Evolutionary conservation across 2,113 vertebrate genomes (phyloP), one percentile per base, ranked within the genome.

Genomic region (Halcyon malimbica): DNA sequence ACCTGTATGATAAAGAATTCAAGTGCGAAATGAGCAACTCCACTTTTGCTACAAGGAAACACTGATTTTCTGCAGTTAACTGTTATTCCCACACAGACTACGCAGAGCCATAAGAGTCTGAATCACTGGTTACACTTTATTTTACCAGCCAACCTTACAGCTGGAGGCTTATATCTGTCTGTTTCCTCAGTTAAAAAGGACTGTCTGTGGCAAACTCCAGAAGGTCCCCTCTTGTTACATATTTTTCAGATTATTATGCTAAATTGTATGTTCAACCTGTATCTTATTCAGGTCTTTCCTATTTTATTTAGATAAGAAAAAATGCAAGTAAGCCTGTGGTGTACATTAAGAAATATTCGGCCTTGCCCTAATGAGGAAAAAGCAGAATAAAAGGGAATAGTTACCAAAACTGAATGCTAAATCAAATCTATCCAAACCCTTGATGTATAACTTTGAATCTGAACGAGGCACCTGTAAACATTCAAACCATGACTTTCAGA

Each of bases 1-100:
- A 37, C 7, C 3, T 1, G 4, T 10, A 7, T 18, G 63, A 31
- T 35, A 10, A 67, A 56, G 33, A 60, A 48, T 0, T 29, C 5
- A 37, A 48, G 44, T 33, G 25, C 6, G 29, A 63, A 51, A 71
- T 2, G 8, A 89, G 29, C 7, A 26, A 59, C 74, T 86, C 16
- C 7, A 19, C 20, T 46, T 50, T 11, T 42, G 19, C 37, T 70
- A 16, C 8, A 42, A 42, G n/a, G 28, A 44, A 91, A 25, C 3
- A 5, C 19, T 35, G 21, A 16, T 59, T 59, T 48, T 29, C 51
- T 64, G 37, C 19, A 25, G 29, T 25, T 11, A 42, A 12, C 29
- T 5, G 4, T 21, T 51, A 16, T 5, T 71, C 44, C 60, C 33
- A 6, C 17, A 8, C 31, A 37, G 79, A 17, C 15, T 20, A 12